phyloP scores from a whole-genome alignment of 2,888 invertebrate species.

The Lathronympha strigana region DNA sequence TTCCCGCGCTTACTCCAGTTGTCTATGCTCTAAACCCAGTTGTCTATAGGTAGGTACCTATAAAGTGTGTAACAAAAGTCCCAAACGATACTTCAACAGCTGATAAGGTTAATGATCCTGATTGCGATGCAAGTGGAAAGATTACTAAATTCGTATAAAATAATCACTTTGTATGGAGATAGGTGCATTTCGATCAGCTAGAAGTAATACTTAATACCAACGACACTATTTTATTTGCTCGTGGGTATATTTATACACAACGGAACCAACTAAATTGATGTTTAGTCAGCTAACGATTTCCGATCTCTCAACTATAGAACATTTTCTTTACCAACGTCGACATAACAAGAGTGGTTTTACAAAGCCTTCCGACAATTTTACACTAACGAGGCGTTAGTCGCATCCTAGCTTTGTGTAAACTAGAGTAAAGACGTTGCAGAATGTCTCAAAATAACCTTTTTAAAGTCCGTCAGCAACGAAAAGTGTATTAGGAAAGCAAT shows the following conservation, averaged over 20 bases:
- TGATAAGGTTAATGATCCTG: no score
- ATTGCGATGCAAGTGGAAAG: no score
- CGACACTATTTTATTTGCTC: no score
- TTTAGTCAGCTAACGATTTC: constrained; percentile 7
- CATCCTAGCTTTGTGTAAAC: constrained; percentile 39
- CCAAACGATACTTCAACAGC: no score
- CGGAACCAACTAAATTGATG: neutral
- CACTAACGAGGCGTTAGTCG: constrained; percentile 37
- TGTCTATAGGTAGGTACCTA: no score
- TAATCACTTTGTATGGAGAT: no score
- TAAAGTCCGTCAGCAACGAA: constrained; percentile 39
- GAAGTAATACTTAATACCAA: no score
- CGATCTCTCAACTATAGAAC: constrained; percentile 1
- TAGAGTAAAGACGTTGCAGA: constrained; percentile 32
- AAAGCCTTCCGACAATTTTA: constrained; percentile 29
- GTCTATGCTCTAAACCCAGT: no score
- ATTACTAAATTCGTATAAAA: no score
- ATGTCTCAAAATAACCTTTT: constrained; percentile 37
- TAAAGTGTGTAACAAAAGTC: no score
- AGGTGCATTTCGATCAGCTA: no score
- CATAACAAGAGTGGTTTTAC: constrained; percentile 23
- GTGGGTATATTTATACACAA: neutral
- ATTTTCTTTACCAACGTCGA: constrained; percentile 9
- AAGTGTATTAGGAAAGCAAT: constrained; percentile 41
- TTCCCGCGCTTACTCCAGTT: no score